Evolutionary conservation across 1,140 invertebrate species (phyloP).

Genomic region (Laupala kohalensis): DNA sequence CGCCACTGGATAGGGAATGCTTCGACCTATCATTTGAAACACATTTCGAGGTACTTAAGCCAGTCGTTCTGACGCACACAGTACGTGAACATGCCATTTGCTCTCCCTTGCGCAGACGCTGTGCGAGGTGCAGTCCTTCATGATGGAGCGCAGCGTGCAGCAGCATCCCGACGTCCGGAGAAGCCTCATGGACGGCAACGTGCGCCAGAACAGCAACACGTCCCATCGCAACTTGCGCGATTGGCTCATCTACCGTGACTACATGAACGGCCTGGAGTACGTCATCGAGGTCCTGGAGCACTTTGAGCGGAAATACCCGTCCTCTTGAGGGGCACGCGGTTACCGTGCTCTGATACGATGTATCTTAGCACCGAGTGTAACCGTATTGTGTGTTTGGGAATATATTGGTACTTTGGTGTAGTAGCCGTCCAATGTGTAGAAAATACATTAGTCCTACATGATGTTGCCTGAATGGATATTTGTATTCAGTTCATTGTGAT

Average conservation of each 20-base stretch:
- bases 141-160: slow-evolving; percentile 37
- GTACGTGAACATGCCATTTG: no score
- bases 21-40: no score
- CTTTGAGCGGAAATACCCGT: slow-evolving; percentile 1
- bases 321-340: not conserved
- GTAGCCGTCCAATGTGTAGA: not conserved
- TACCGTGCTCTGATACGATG: not conserved
- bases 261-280: slow-evolving; percentile 47
- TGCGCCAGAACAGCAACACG: slow-evolving; percentile 28
- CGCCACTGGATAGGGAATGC: no score
- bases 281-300: slow-evolving; percentile 31
- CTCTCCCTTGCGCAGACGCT: slow-evolving; percentile 32
- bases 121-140: slow-evolving; percentile 38
- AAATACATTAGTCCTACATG: not conserved
- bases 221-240: slow-evolving; percentile 40
- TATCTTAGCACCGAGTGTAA: not conserved
- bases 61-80: no score
- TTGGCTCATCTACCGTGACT: slow-evolving; percentile 51
- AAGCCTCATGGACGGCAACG: slow-evolving; percentile 39
- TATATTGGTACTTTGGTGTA: not conserved
- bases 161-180: slow-evolving; percentile 34
- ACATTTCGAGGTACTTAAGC: no score
- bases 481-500: not conserved
- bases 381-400: not conserved
- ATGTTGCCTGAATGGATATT: not conserved